A percentile compares a stretch with the other conserved stretches of the same genome.
These are phyloP conservation scores for Pimephales promelas DNA, from an alignment of 2,113 vertebrate species.

Conservation along the genomic window DNA sequence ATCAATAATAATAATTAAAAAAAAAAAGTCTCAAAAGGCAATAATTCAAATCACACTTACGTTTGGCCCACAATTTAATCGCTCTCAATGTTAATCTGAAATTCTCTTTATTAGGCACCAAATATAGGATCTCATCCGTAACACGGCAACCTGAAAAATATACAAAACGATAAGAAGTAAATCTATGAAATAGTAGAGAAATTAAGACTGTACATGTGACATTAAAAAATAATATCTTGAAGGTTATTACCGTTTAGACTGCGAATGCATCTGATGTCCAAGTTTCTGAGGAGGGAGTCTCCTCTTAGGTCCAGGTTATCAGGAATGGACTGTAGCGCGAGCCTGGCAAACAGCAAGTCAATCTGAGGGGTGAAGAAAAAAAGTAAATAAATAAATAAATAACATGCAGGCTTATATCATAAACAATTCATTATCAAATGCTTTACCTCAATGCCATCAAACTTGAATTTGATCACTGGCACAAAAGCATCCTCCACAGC, in stretches of 20 bases:
- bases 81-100: constrained; percentile 92
- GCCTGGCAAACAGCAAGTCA: constrained; percentile 94
- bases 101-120: constrained; percentile 97
- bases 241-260: constrained; percentile 90
- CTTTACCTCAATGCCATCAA: constrained; percentile 94
- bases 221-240: background rate
- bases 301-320: constrained; percentile 94
- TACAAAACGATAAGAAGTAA: background rate
- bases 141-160: constrained; percentile 87
- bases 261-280: constrained; percentile 96
- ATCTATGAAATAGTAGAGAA: background rate
- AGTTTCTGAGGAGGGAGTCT: constrained; percentile 87
- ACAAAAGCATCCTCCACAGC: constrained; percentile 98
- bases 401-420: background rate
- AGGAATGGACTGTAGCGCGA: constrained; percentile 87
- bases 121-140: constrained; percentile 94
- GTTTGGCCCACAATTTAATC: constrained; percentile 97
- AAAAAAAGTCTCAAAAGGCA: background rate
- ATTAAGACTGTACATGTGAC: background rate
- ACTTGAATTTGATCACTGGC: constrained; percentile 97
- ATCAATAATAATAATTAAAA: too few species aligned
- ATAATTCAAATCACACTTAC: constrained; percentile 75
- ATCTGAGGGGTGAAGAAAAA: constrained; percentile 76
- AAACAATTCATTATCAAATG: background rate
- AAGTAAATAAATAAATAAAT: too few species aligned